Base-by-base conservation (phyloP, 2,797 vertebrate species). In the Gastrophryne carolinensis region DNA sequence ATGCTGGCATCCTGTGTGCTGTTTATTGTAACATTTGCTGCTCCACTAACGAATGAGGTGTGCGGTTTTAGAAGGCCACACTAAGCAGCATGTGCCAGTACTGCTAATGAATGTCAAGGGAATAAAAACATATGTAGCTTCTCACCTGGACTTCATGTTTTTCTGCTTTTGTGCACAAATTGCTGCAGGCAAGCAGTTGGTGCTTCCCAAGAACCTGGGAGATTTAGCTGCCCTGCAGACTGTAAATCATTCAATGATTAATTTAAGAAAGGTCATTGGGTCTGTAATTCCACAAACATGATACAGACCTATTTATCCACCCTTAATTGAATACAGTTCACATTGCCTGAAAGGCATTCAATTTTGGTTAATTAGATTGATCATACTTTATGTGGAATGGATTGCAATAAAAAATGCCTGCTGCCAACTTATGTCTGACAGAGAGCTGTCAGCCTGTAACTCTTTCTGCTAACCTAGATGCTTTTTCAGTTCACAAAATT, bases 241-340 rank as follows among this genome's bases (percentile, higher is more conserved):
- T 78, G 62, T 72, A 72, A 78, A 78, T 78, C 68, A 78, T 72
- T 78, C 68, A 35, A 60, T 66, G 75, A 72, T 64, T 78, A 66
- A 72, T 72, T 78, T 72, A 72, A 30, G 37, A 78, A 78, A 72
- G 75, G 68, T 78, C 62, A 52, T 5, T 7, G 68, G 75, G 72
- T 72, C 53, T 72, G 29, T 60, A 64, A 71, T 66, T 78, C 68
- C 66, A 72, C 75, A 72, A 78, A 78, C 67, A 71, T 72, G 58
- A 66, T 60, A 61, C 37, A 66, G 75, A 65, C 68, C 68, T 78
- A 66, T 72, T 72, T 78, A 78, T 78, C 54, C 53, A 61, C 60
- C 53, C 39, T 50, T 37, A 66, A 78, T 78, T 78, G 68, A 78
- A 66, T 78, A 60, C 41, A 72, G 68, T 63, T 60, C 66, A 72